Base-by-base conservation (phyloP, 2,113 vertebrate genomes). In the Pluvialis apricaria region DNA sequence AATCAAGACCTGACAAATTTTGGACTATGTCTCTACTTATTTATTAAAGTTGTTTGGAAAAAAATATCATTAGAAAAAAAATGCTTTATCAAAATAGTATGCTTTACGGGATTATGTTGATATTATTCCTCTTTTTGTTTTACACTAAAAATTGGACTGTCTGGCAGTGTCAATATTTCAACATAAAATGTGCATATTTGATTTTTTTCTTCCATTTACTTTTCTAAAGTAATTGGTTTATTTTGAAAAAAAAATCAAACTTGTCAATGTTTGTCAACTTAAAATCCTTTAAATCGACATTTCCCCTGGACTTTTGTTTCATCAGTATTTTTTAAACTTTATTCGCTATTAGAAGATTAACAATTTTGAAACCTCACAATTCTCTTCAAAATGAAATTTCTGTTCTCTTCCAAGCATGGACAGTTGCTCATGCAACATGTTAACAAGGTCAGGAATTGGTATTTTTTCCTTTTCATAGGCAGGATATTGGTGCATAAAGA, bases 311-410 rank as follows among this genome's bases (percentile, higher is more conserved):
- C 2, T 78, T 92, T 11, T 71, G 3, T 85, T 82, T 71, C 15
- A 28, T 13, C 15, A 3, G 1, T 36, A 5, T 24, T 82, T 76
- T 95, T 72, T 19, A 29, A 42, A 60, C 3, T 42, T 87, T 57
- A 36, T 58, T 84, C 5, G 6, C 7, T 80, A 40, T 29, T 58
- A 64, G n/a, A 70, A 68, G 12, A 9, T 54, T 36, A 72, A 51
- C 0, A 0, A 45, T 69, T 77, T 69, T 34, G 16, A 93, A 80
- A 73, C 17, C 5, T 61, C 3, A 1, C 17, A 10, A 2, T 84
- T 51, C 7, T 47, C 5, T 83, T 57, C 17, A 36, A 76, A 71
- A 76, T 25, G 3, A 51, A 76, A 83, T 77, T 49, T 81, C 12
- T 91, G 5, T 65, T 58, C 22, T 61, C 12, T 80, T 25, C 5